Conservation (phyloP, 2,888 invertebrate genomes). For the Drosophila algonquin region DNA sequence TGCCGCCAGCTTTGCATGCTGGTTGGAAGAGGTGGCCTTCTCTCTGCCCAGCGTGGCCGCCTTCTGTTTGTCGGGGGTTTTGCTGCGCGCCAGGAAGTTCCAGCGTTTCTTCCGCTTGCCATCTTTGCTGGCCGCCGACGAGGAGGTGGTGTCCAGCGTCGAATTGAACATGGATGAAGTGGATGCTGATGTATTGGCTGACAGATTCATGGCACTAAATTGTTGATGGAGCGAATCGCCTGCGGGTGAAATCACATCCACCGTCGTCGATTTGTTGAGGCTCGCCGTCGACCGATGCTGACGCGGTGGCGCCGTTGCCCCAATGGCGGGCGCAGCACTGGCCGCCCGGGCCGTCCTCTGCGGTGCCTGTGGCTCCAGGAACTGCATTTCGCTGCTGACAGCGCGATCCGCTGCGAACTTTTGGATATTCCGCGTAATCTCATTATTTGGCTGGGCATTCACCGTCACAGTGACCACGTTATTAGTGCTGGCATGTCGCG, state of each 20-base stretch:
- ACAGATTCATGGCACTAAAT: constrained; percentile 81
- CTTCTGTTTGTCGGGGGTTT: constrained; percentile 86
- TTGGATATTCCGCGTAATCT: constrained; percentile 70
- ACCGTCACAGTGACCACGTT: constrained; percentile 62
- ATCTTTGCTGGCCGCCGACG: constrained; percentile 84
- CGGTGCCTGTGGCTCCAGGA: constrained; percentile 76
- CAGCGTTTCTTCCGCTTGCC: constrained; percentile 88
- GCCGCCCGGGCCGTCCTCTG: constrained; percentile 72
- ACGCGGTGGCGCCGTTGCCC: constrained; percentile 74
- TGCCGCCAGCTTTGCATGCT: constrained; percentile 75
- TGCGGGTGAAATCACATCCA: constrained; percentile 68
- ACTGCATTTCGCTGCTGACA: constrained; percentile 75
- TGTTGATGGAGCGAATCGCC: constrained; percentile 72
- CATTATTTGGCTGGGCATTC: constrained; percentile 56
- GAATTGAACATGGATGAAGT: constrained; percentile 83
- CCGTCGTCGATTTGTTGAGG: constrained; percentile 69
- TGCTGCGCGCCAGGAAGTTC: constrained; percentile 88
- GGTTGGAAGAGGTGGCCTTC: constrained; percentile 80
- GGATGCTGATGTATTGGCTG: constrained; percentile 70
- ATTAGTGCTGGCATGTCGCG: constrained; percentile 46
- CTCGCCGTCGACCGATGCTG: constrained; percentile 76
- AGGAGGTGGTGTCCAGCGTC: constrained; percentile 78
- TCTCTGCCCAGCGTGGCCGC: constrained; percentile 89
- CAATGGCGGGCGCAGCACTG: constrained; percentile 78
- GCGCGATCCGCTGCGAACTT: constrained; percentile 76